phyloP scores from a whole-genome alignment of 2,113 vertebrate species.

The Oostethus manadensis region DNA sequence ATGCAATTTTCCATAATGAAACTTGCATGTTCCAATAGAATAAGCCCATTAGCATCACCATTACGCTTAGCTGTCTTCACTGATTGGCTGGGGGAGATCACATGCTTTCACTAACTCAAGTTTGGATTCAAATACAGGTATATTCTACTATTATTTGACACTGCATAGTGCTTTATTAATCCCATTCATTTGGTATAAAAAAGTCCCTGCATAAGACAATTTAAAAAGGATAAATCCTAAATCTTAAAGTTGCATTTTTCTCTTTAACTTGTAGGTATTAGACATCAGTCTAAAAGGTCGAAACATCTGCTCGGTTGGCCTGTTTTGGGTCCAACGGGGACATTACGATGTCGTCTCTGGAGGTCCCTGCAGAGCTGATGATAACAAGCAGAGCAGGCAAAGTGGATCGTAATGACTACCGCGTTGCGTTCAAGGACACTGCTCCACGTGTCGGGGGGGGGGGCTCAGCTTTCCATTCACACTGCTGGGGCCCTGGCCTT shows the following conservation, averaged over 20 bases:
- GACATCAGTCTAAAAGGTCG: no score
- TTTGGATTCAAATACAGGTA: no score
- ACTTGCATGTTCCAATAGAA: no score
- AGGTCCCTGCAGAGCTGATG: conserved; percentile 37
- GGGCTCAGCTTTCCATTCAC: conserved; percentile 31
- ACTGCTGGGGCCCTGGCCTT: conserved; percentile 17
- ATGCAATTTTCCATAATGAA: neutral
- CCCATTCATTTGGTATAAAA: no score
- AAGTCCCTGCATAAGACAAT: no score
- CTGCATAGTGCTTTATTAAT: no score
- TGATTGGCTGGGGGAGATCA: conserved; percentile 1
- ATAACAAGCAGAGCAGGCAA: conserved; percentile 43
- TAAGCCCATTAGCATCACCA: no score
- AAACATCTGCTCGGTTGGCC: no score
- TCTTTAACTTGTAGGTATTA: no score
- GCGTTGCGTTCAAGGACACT: conserved; percentile 52
- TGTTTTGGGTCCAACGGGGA: conserved; percentile 3
- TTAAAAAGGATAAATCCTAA: no score
- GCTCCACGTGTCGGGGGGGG: conserved; percentile 25
- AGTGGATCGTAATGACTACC: conserved; percentile 45
- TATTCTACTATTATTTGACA: no score
- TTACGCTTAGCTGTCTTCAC: neutral
- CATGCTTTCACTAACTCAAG: neutral
- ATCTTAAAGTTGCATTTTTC: no score
- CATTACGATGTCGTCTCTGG: conserved; percentile 19